phyloP scores from a whole-genome alignment of 2,113 vertebrate species.

The Garra rufa region DNA sequence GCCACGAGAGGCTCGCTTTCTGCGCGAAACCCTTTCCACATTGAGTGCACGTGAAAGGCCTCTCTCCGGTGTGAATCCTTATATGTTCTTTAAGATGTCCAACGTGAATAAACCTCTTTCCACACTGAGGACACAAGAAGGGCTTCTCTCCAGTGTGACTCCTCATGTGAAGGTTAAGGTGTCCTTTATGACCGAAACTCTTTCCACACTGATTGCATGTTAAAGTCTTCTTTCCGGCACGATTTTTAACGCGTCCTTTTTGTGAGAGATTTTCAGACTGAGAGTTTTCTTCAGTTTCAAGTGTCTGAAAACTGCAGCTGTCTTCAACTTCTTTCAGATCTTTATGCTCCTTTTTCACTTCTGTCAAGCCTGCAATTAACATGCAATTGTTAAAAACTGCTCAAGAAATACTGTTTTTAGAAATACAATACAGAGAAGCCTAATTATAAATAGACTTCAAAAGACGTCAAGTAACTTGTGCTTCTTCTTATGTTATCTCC shows the following conservation, averaged over 20 bases:
- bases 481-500: neutral
- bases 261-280: neutral
- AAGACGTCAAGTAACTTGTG: neutral
- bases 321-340: neutral
- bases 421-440: neutral
- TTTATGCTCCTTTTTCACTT: neutral
- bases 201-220: neutral
- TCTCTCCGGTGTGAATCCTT: neutral
- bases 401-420: too few relatives aligned
- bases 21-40: too few relatives aligned
- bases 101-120: neutral
- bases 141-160: neutral
- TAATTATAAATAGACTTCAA: neutral
- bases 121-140: neutral
- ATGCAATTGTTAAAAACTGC: neutral
- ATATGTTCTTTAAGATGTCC: neutral
- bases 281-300: neutral
- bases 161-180: neutral
- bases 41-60: neutral
- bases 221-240: neutral
- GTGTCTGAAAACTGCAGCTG: neutral
- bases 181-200: neutral
- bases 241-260: neutral
- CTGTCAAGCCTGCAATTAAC: neutral
- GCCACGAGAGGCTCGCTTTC: too few relatives aligned